Evolutionary conservation across 1,140 invertebrate species (phyloP).

Genomic region (Lepeophtheirus salmonis): DNA sequence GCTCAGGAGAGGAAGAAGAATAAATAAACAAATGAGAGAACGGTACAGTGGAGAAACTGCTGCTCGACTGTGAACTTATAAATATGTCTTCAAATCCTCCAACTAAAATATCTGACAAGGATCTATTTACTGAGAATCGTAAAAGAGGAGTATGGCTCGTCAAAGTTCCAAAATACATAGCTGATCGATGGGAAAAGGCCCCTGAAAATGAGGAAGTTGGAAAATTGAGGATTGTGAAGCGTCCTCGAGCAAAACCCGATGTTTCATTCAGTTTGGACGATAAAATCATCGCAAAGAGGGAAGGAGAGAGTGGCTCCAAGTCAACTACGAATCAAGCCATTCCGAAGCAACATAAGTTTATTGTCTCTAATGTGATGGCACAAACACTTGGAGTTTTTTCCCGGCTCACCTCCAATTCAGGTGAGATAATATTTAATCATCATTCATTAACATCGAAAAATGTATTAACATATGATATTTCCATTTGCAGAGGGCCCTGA

Average conservation of each 20-base stretch:
- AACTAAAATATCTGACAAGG: slow-evolving; percentile 15
- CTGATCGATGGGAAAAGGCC: slow-evolving; percentile 69
- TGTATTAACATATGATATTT: too few species aligned
- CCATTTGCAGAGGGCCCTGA: slow-evolving; percentile 7
- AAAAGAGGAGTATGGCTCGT: slow-evolving; percentile 81
- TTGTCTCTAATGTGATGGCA: slow-evolving; percentile 63
- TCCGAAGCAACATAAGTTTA: slow-evolving; percentile 70
- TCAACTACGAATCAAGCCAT: slow-evolving; percentile 29
- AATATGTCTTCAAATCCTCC: too few species aligned
- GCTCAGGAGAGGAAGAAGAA: too few species aligned
- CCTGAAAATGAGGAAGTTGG: slow-evolving; percentile 52
- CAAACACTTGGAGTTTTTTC: slow-evolving; percentile 78
- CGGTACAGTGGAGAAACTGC: too few species aligned
- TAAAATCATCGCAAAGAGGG: slow-evolving; percentile 20
- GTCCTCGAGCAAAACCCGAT: slow-evolving; percentile 17
- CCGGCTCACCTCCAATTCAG: slow-evolving; percentile 25
- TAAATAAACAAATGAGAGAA: too few species aligned
- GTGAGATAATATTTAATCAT: too few species aligned
- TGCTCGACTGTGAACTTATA: too few species aligned
- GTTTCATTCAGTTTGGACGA: slow-evolving; percentile 20
- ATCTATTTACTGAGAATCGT: slow-evolving; percentile 62
- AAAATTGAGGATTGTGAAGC: slow-evolving; percentile 53
- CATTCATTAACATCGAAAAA: too few species aligned
- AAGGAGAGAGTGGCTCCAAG: not conserved
- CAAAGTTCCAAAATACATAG: slow-evolving; percentile 90